Percentiles rank a stretch among this genome's conserved stretches.
phyloP scores from a whole-genome alignment of 1,140 invertebrate species.

The Drosophila prosaltans region DNA sequence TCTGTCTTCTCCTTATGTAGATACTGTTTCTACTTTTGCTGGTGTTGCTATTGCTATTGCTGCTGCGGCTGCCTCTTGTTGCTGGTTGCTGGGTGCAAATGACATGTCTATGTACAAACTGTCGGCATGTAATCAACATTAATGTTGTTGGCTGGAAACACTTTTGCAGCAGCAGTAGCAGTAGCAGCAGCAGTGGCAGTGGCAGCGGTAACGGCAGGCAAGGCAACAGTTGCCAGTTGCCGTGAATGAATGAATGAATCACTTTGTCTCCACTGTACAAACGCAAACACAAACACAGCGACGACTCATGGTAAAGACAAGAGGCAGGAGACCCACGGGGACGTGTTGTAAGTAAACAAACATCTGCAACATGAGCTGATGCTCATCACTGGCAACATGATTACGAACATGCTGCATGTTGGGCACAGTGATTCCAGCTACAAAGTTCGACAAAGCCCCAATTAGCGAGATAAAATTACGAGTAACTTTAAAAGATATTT shows the following conservation, averaged over 20 bases:
- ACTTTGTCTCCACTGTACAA: constrained; percentile 53
- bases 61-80: constrained; percentile 7
- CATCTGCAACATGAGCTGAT: constrained; percentile 70
- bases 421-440: constrained; percentile 30
- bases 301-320: constrained; percentile 7
- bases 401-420: constrained; percentile 64
- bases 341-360: constrained; percentile 34
- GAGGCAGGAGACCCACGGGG: neutral
- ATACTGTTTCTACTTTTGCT: constrained; percentile 1
- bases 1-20: constrained; percentile 3
- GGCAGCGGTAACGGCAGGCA: neutral
- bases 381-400: constrained; percentile 73
- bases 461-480: neutral
- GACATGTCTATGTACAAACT: constrained; percentile 71
- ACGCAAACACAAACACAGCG: constrained; percentile 26
- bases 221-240: constrained; percentile 45
- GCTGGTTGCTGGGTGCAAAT: constrained; percentile 46
- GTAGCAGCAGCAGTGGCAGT: constrained; percentile 19
- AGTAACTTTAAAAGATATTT: neutral
- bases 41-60: neutral
- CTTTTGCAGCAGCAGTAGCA: constrained; percentile 12
- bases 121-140: constrained; percentile 74
- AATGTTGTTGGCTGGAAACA: constrained; percentile 49
- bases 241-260: constrained; percentile 53
- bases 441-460: neutral